Percentiles rank a stretch among this genome's conserved stretches.
Conservation (phyloP, 2,797 vertebrate genomes). For the Kryptopterus vitreolus region DNA sequence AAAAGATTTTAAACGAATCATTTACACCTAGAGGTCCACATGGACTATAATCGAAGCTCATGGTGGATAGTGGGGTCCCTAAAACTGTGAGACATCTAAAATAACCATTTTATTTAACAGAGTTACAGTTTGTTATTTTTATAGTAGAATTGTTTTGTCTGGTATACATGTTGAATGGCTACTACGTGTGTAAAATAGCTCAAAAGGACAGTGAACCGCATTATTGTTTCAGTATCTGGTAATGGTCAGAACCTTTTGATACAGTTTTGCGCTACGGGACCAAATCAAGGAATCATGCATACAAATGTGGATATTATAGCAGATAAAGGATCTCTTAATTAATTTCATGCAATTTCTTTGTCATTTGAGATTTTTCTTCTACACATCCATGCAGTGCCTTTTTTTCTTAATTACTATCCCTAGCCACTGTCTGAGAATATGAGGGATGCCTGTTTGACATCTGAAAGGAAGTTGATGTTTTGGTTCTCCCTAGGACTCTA, state of each 20-base stretch:
- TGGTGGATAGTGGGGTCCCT: neutral
- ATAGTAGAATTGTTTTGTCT: too few species aligned
- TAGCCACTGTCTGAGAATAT: conserved; percentile 44
- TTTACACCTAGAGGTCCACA: neutral
- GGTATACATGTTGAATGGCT: neutral
- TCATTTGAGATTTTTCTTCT: neutral
- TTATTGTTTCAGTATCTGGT: neutral
- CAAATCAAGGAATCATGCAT: too few species aligned
- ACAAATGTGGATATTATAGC: neutral
- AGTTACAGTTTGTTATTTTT: neutral
- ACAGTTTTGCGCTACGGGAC: too few species aligned
- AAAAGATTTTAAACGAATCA: neutral
- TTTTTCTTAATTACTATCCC: neutral
- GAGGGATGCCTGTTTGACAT: conserved; percentile 57
- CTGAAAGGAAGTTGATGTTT: conserved; percentile 68
- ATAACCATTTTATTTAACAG: neutral
- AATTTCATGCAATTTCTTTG: too few species aligned
- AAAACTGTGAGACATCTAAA: neutral
- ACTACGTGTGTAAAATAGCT: neutral
- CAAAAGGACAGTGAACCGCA: neutral
- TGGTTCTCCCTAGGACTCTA: conserved; percentile 59
- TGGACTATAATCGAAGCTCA: neutral
- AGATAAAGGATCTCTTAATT: neutral
- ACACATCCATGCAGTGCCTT: neutral
- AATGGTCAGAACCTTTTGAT: neutral